Evolutionary conservation across 2,888 invertebrate species (phyloP).

Genomic region (Atrina japonica): DNA sequence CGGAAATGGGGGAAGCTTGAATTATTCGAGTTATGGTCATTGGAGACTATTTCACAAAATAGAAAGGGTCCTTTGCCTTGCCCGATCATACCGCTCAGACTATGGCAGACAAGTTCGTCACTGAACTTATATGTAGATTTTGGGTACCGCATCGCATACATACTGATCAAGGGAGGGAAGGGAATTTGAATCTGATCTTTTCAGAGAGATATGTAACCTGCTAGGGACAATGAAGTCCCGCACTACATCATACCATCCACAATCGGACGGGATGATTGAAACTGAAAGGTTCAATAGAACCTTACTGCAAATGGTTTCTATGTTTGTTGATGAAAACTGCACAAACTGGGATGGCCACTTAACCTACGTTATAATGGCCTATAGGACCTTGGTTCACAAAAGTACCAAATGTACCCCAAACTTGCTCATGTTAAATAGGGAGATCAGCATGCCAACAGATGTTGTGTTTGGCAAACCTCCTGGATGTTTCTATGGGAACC

Average conservation of each 20-base stretch:
- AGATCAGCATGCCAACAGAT: conserved; percentile 44
- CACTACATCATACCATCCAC: too few species aligned
- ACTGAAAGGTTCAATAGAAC: conserved; percentile 42
- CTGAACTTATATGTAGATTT: conserved; percentile 34
- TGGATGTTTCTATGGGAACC: background rate
- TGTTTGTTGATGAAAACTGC: conserved; percentile 35
- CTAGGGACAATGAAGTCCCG: too few species aligned
- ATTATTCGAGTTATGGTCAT: too few species aligned
- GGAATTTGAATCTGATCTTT: conserved; percentile 44
- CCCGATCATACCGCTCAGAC: conserved; percentile 35
- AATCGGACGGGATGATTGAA: conserved; percentile 48
- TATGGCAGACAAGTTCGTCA: conserved; percentile 39
- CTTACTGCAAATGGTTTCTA: conserved; percentile 32
- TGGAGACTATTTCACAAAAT: conserved; percentile 45
- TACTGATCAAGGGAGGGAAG: conserved; percentile 46
- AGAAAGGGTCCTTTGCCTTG: conserved; percentile 23
- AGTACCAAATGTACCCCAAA: conserved; percentile 44
- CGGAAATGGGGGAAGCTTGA: too few species aligned
- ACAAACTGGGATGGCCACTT: conserved; percentile 48
- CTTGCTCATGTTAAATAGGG: conserved; percentile 42
- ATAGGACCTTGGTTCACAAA: conserved; percentile 37
- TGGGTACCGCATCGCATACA: conserved; percentile 37
- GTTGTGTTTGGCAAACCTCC: conserved; percentile 25
- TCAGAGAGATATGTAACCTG: conserved; percentile 36
- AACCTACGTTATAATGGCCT: conserved; percentile 43